Conservation (phyloP, 2,113 vertebrate genomes). For the Australoheros scitulus region DNA sequence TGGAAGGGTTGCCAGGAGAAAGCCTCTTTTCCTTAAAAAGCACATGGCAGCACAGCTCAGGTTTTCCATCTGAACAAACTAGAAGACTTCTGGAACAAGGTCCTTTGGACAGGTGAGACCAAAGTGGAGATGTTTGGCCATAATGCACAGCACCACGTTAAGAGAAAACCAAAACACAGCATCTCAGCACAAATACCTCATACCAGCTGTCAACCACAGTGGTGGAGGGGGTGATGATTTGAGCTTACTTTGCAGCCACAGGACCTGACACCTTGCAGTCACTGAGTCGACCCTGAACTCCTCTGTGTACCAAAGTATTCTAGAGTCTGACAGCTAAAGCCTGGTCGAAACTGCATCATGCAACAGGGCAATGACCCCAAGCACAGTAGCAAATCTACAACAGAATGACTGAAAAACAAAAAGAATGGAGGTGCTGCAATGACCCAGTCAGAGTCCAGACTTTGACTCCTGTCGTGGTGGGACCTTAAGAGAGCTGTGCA, state of each 20-base stretch:
- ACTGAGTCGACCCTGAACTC: rapidly evolving
- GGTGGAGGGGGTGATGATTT: neutral
- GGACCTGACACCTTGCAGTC: neutral
- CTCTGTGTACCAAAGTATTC: neutral
- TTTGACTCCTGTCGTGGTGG: no score
- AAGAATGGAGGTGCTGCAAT: neutral
- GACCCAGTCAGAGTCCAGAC: no score
- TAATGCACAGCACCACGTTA: neutral
- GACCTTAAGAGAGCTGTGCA: no score
- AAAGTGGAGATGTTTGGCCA: neutral
- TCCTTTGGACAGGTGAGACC: neutral
- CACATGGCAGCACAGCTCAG: neutral
- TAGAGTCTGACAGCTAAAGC: neutral
- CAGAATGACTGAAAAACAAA: neutral
- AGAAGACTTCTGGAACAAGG: neutral
- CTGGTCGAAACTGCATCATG: neutral
- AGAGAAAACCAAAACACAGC: rapidly evolving
- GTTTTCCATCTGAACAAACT: neutral
- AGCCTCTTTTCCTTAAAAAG: neutral
- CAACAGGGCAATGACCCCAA: neutral
- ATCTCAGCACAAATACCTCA: neutral
- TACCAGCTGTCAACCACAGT: neutral
- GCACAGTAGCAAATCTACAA: neutral
- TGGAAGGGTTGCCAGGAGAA: neutral
- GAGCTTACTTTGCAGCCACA: neutral